phyloP scores from a whole-genome alignment of 2,797 vertebrate species.

The Anguilla obscura region DNA sequence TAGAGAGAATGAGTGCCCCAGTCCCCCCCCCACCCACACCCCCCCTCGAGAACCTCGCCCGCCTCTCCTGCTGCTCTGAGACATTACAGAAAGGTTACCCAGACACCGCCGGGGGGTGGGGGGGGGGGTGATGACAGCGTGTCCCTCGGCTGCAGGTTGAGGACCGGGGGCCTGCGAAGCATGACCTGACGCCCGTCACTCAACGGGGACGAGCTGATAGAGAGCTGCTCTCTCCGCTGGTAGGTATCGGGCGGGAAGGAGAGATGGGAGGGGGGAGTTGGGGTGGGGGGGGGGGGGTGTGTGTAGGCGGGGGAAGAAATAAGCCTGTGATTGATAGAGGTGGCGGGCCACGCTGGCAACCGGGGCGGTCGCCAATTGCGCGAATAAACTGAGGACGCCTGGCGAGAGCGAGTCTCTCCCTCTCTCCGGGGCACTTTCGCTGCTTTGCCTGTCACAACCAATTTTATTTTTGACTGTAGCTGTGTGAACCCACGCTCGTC shows the following conservation, averaged over 20 bases:
- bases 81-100: constrained; percentile 68
- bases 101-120: constrained; percentile 63
- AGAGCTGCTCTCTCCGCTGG: constrained; percentile 31
- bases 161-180: constrained; percentile 66
- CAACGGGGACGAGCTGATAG: constrained; percentile 39
- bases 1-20: constrained; percentile 56
- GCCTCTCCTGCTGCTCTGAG: constrained; percentile 53
- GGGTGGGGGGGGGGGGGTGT: constrained; percentile 39
- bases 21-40: not conserved
- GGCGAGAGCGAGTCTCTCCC: not conserved
- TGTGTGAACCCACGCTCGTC: not conserved
- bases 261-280: constrained; percentile 39
- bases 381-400: not conserved
- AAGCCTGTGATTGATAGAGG: constrained; percentile 56
- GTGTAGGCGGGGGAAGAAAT: constrained; percentile 38
- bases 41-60: not conserved
- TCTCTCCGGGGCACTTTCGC: not conserved
- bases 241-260: constrained; percentile 15
- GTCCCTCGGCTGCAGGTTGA: constrained; percentile 64
- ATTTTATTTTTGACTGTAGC: not conserved
- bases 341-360: constrained; percentile 48
- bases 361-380: constrained; percentile 43
- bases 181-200: constrained; percentile 75
- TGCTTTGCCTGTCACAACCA: not conserved
- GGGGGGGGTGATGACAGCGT: constrained; percentile 64